Conservation (phyloP, 2,888 invertebrate species). For the Epinotia bilunana region DNA sequence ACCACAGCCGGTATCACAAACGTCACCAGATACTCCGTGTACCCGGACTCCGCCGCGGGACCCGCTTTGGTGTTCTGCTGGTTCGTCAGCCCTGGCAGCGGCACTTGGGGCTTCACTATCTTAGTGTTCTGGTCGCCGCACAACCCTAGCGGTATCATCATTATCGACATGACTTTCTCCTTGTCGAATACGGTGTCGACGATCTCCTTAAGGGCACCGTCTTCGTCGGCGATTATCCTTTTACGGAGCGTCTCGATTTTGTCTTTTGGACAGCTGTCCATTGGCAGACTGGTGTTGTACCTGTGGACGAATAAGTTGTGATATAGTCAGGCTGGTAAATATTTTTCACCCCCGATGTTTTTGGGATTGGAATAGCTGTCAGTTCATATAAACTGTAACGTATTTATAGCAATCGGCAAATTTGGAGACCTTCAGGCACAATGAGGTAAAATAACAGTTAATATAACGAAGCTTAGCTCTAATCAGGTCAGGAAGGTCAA, state of each 20-base stretch:
- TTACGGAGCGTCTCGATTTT: constrained; percentile 90
- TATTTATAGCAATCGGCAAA: too few relatives aligned
- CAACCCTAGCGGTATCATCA: constrained; percentile 84
- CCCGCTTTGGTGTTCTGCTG: constrained; percentile 65
- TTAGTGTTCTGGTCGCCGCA: constrained; percentile 83
- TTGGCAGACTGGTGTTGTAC: constrained; percentile 91
- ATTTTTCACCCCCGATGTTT: neutral
- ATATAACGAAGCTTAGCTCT: neutral
- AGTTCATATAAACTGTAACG: too few relatives aligned
- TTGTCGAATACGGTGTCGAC: constrained; percentile 88
- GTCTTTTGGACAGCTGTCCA: constrained; percentile 89
- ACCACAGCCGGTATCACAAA: constrained; percentile 95
- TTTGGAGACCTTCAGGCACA: neutral
- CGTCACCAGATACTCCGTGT: constrained; percentile 88
- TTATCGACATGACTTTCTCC: constrained; percentile 87
- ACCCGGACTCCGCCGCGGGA: constrained; percentile 53
- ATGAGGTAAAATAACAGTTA: neutral
- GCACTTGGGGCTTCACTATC: constrained; percentile 61
- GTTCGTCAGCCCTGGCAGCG: constrained; percentile 59
- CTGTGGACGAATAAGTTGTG: constrained; percentile 54
- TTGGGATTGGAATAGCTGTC: too few relatives aligned
- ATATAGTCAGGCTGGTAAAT: neutral
- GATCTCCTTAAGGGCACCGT: constrained; percentile 76
- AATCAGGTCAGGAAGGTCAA: neutral
- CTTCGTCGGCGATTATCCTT: constrained; percentile 88